Evolutionary conservation across 2,888 invertebrate genomes (phyloP).

Genomic region (Cynaeus angustus): DNA sequence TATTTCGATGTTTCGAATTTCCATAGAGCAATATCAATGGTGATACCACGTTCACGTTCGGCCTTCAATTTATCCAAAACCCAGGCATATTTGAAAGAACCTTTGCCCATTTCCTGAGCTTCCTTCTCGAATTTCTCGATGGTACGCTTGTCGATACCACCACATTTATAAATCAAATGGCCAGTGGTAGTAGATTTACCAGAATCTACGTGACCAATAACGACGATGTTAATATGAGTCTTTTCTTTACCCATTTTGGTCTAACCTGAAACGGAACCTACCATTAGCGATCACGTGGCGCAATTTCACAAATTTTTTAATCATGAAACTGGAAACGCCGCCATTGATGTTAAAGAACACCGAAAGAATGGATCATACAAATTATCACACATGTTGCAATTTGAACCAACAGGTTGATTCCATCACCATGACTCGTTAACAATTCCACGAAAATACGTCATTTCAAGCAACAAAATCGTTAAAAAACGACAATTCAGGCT

Average conservation of each 20-base stretch:
- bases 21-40: conserved; percentile 98
- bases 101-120: conserved; percentile 99
- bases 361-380: conserved; percentile 1
- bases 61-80: conserved; percentile 99
- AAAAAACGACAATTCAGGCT: not conserved
- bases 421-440: conserved; percentile 1
- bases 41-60: conserved; percentile 97
- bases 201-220: conserved; percentile 99
- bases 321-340: not conserved
- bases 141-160: conserved; percentile 98
- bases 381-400: conserved; percentile 10
- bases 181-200: conserved; percentile 97
- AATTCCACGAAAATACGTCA: conserved; percentile 7
- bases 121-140: conserved; percentile 99
- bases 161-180: conserved; percentile 99
- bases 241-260: conserved; percentile 94
- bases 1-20: conserved; percentile 97
- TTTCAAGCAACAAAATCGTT: not conserved
- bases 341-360: not conserved
- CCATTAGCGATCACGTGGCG: conserved; percentile 13
- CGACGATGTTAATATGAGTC: conserved; percentile 98
- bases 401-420: conserved; percentile 36
- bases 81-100: conserved; percentile 99
- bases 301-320: not conserved
- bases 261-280: conserved; percentile 32